Base-by-base conservation (phyloP, 2,113 vertebrate genomes). In the Scytalopus superciliaris region DNA sequence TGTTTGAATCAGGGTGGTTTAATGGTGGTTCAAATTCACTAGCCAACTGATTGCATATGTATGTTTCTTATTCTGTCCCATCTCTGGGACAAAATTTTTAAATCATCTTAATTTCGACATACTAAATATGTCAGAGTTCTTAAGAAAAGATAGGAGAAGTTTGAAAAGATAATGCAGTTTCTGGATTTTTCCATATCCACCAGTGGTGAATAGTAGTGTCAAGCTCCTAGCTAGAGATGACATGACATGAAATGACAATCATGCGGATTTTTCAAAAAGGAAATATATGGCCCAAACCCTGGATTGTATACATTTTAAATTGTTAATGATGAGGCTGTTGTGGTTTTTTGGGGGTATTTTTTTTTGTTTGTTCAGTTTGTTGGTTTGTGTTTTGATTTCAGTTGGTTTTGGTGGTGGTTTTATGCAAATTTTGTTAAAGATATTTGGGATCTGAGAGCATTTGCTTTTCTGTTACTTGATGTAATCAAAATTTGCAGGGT, bases 381-480 rank as follows among this genome's bases (percentile, higher is more conserved):
- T 44, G 10, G 28, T 28, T 52, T n/a, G 10, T 33, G 4, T 4
- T 8, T 52, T 69, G 21, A 31, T 44, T 69, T 77, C 35, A 12
- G 64, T 42, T 53, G 2, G 44, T 59, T 23, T 13, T 9, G 2
- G 3, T 3, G 6, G 6, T 9, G 16, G 9, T 8, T 2, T 62
- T 25, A 40, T 52, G 28, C 7, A 60, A 74, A 14, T 81, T 73
- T 55, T 45, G 7, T 52, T 84, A 63, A 88, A 62, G 33, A 81
- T 2, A 55, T 70, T n/a, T 66, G 18, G 15, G 14, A 49, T 83
- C 16, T 70, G 37, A 89, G 74, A 84, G 14, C 3, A 25, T 67
- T 87, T 84, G 2, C 5, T 77, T 11, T 63, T 66, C 14, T 64
- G 8, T 69, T 68, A 74, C 25, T 45, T 63, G 21, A 40, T 45